These are phyloP conservation scores for Tetrapedia diversipes DNA, from an alignment of 2,888 invertebrate genomes.

Conservation along the genomic window DNA sequence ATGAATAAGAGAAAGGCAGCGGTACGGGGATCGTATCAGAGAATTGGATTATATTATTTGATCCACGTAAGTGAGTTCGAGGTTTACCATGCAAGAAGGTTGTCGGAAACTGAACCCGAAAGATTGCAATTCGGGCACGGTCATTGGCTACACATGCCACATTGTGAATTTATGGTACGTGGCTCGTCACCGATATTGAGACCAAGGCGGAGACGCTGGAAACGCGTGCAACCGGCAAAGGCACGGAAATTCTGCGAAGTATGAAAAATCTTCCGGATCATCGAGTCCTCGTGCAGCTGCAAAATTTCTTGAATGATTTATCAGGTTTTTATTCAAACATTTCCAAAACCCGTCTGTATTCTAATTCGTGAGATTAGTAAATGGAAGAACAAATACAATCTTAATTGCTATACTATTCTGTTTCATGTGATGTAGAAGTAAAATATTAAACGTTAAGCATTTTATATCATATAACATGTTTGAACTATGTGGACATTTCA, in stretches of 20 bases:
- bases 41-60: slow-evolving; percentile 1
- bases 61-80: background rate
- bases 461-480: too few species aligned
- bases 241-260: background rate
- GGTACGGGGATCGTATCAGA: too few species aligned
- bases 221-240: background rate
- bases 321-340: background rate
- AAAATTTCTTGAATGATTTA: slow-evolving; percentile 1
- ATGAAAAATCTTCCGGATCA: background rate
- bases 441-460: too few species aligned
- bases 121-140: slow-evolving; percentile 5
- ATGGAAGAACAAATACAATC: too few species aligned
- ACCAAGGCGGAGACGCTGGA: background rate
- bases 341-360: background rate
- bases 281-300: background rate
- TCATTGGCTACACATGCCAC: background rate
- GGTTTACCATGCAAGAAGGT: slow-evolving; percentile 1
- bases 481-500: too few species aligned
- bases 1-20: too few species aligned
- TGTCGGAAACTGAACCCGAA: background rate
- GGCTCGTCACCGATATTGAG: background rate
- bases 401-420: too few species aligned
- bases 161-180: slow-evolving; percentile 11
- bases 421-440: too few species aligned
- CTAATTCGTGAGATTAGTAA: too few species aligned